These are phyloP conservation scores for Burhinus oedicnemus DNA, from an alignment of 2,113 vertebrate genomes.

Conservation along the genomic window DNA sequence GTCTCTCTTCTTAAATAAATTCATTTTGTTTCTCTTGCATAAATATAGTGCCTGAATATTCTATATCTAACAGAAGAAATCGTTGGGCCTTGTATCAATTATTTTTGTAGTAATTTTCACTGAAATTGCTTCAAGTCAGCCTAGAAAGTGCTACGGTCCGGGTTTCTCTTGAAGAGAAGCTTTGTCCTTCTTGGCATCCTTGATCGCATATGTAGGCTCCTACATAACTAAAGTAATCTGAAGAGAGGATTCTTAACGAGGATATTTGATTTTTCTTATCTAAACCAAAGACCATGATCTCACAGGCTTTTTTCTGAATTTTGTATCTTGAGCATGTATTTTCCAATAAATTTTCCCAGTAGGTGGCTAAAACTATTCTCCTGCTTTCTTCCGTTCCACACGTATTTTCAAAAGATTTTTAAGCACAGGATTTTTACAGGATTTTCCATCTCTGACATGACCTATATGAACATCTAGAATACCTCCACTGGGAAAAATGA, in stretches of 20 bases:
- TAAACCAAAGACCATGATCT: background rate
- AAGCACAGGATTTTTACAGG: background rate
- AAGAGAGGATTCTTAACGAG: background rate
- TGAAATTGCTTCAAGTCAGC: background rate
- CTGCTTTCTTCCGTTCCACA: background rate
- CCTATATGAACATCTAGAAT: background rate
- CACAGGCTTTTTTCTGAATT: background rate
- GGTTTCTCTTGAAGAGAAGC: background rate
- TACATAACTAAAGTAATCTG: background rate
- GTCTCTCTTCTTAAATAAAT: background rate
- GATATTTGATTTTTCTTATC: background rate
- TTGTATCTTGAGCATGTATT: background rate
- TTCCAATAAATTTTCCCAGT: background rate
- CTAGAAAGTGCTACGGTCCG: background rate
- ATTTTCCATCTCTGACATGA: background rate
- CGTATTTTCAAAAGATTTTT: background rate
- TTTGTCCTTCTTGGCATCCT: background rate
- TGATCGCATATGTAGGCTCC: background rate
- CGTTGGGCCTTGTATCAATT: fast-evolving
- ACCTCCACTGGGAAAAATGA: background rate
- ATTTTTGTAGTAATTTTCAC: background rate
- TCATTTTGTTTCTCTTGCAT: background rate
- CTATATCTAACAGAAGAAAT: background rate
- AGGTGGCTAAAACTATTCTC: background rate
- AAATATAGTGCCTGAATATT: background rate